Evolutionary conservation across 2,113 vertebrate genomes (phyloP), one percentile per base, ranked within the genome.

Genomic region (Nesoenas mayeri): DNA sequence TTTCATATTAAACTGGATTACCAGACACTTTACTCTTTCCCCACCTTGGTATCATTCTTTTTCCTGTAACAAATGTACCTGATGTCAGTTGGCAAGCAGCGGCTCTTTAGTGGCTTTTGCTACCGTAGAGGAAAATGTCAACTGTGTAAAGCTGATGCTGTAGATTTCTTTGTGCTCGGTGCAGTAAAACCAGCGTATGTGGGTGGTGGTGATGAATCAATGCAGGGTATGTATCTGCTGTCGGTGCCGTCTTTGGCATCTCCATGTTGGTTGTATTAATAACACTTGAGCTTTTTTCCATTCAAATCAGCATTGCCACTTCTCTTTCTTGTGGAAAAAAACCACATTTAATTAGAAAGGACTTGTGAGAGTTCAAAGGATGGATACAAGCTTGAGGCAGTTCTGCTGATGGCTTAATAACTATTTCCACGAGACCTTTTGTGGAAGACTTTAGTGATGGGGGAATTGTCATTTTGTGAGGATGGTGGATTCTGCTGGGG

Each of bases 71-170:
- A 88, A 86, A 32, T 9, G 44, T 70, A 48, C 85, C 79, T 93
- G 79, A 57, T 94, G 90, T 47, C 70, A 10, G 34, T n/a, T 95
- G 90, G 85, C 88, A 88, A 71, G 73, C 28, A 34, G 31, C 11
- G 11, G 90, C 71, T 85, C 83, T 88, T 88, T 12, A 74, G 85
- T 54, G 82, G 51, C 16, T 44, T 20, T 42, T 95, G 62, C 72
- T 81, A 0, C 60, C 36, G 69, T 78, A 64, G 32, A 72, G 94
- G 28, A 83, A 92, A 82, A 36, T 38, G 21, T 42, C 69, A 90
- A 2, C 60, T 42, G 22, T 28, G 48, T 40, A 50, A 64, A 79
- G 86, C 91, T 89, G 85, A 8, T 79, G 72, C 77, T 79, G n/a
- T 32, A 21, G 51, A 75, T 90, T 61, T 31, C 38, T 77, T 36